These are phyloP conservation scores for Perodicticus potto DNA, from an alignment of 2,797 vertebrate species.

Conservation along the genomic window DNA sequence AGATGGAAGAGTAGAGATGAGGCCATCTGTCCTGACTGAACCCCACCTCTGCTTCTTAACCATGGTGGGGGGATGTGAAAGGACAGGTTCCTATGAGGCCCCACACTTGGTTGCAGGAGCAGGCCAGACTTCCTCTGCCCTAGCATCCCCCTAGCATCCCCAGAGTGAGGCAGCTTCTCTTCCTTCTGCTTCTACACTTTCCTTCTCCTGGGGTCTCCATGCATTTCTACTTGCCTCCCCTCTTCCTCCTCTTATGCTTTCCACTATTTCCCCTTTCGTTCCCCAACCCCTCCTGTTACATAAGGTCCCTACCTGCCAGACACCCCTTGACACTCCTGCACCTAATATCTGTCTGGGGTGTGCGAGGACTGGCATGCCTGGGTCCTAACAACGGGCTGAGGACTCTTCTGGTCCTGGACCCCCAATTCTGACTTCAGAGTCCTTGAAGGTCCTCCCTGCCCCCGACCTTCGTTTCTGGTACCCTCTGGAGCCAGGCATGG, in stretches of 20 bases:
- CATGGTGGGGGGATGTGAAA: neutral
- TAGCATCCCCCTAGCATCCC: neutral
- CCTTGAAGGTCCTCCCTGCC: neutral
- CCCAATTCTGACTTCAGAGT: neutral
- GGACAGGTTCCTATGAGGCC: neutral
- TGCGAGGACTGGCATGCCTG: neutral
- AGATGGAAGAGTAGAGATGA: neutral
- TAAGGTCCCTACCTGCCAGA: slow-evolving; percentile 40
- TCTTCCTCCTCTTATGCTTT: neutral
- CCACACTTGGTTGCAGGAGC: neutral
- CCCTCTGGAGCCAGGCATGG: neutral
- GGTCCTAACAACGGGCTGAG: neutral
- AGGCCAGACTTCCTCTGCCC: neutral
- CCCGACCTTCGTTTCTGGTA: neutral
- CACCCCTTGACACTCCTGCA: neutral
- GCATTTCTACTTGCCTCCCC: neutral
- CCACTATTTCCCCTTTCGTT: neutral
- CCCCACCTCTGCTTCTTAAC: neutral
- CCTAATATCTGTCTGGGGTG: neutral
- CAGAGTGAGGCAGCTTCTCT: neutral
- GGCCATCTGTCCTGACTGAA: neutral
- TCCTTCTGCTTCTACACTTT: neutral
- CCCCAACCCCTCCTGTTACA: slow-evolving; percentile 5
- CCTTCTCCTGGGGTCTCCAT: neutral
- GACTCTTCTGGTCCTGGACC: neutral